These are phyloP conservation scores for Nettapus auritus DNA, from an alignment of 2,113 vertebrate species.

Conservation along the genomic window DNA sequence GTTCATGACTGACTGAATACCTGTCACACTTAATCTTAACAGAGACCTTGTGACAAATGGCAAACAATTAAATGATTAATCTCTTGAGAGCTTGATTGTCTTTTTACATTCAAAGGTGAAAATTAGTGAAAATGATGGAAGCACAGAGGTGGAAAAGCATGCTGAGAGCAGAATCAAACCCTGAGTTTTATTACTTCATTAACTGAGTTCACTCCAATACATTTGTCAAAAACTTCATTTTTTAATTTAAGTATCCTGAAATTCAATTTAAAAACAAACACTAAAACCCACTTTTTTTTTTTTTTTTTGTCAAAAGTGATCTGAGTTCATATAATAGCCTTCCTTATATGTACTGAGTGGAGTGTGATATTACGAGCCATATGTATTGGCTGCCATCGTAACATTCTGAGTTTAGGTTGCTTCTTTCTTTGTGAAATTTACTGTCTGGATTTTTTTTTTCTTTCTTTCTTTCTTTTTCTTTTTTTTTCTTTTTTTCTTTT, in stretches of 20 bases:
- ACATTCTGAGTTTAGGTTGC: not conserved
- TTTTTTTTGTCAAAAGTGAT: not conserved
- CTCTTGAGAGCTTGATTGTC: not conserved
- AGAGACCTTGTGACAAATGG: not conserved
- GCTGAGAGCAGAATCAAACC: not conserved
- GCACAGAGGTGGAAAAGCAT: not conserved
- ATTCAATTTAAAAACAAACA: not conserved
- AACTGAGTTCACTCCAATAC: not conserved
- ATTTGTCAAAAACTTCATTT: no score
- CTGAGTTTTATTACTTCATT: not conserved
- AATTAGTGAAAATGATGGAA: not conserved
- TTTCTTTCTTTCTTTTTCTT: not conserved
- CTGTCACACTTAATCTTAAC: not conserved
- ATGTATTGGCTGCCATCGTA: not conserved
- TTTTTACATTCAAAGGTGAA: not conserved
- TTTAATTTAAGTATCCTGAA: not conserved
- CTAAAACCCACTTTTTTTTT: not conserved
- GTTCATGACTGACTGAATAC: not conserved
- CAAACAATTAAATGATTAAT: not conserved
- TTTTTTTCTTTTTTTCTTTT: not conserved
- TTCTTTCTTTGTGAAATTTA: not conserved
- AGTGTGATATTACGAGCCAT: not conserved
- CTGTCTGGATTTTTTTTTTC: not conserved
- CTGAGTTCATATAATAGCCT: not conserved
- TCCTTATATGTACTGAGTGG: not conserved